Base-by-base conservation (phyloP, 2,888 invertebrate genomes). In the Acrocyrtus sp. region DNA sequence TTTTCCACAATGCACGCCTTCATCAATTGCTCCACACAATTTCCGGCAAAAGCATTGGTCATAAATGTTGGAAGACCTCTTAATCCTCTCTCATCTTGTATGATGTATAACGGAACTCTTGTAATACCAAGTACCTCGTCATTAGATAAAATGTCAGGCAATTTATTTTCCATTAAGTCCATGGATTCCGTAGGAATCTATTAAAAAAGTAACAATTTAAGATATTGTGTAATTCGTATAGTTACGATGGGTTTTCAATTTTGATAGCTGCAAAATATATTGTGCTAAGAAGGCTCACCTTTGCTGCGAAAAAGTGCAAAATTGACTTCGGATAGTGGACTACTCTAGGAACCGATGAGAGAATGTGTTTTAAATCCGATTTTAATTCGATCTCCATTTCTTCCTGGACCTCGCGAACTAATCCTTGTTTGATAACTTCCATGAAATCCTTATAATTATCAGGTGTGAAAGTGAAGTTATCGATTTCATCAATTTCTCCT, bases 61-160 rank as follows among this genome's bases (percentile, higher is more conserved):
- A 67, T 34, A 29, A 67, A 67, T 12, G 51, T 22, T 3, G 67
- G 67, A 19, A 67, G 34, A 10, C 67, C 67, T 3, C 53, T 39
- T 6, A 29, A 22, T 10, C 50, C 57, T n/a, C 19, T 6, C 4
- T 45, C 45, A 29, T 60, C 58, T 0, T 10, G 3, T 27, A 67
- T 39, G 4, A 39, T 48, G 21, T 58, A 67, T 1, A 67, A 29
- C 1, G 67, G 67, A 10, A 67, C 67, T n/a, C 56, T 17, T 1
- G 67, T 58, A 3, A 67, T 15, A n/a, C 67, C 67, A n/a, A 67
- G 29, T 0, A 67, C 67, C 45, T 67, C 67, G 19, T 58, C 58
- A 1, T 47, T 47, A 5, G 58, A 17, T 0, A 56, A 43, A 21
- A 67, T 60, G 8, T 17, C 58, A 19, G 41, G 50, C 4, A 29